Evolutionary conservation across 2,797 vertebrate species (phyloP), one percentile per base, ranked within the genome.

Genomic region (Xyrichtys novacula): DNA sequence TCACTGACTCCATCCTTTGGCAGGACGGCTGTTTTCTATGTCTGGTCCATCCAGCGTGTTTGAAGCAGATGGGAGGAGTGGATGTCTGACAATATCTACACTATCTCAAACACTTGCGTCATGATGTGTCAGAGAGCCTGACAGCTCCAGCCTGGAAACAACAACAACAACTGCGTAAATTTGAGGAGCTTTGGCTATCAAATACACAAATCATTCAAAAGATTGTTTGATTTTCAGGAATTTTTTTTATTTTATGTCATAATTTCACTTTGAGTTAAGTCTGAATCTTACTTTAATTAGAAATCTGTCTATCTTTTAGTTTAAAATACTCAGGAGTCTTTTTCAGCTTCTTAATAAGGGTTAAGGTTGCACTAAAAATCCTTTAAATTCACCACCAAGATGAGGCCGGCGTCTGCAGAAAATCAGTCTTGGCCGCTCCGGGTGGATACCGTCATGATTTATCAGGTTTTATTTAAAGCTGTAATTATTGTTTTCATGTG

Each of bases 1-100:
- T 85, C 81, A 59, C 72, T 48, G 76, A 79, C 85, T 88, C 74
- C 68, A 31, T 80, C 44, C 78, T 74, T 73, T 85, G 85, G 67
- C 83, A 12, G 31, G 58, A 55, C n/a, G n/a, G n/a, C n/a, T 17
- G 10, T 0, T 23, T 72, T 56, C 31, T 29, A 25, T 49, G 76
- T 80, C 86, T 83, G 66, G 57, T 82, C 65, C 34, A 49, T 7
- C 15, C 54, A 72, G 69, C 81, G 76, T 74, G 84, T 68, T 87
- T 72, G 76, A 77, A 77, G 71, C 76, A 85, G 78, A 86, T 81
- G 79, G 68, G 22, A 76, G 60, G 47, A 66, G 70, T 14, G 74
- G 74, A 72, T 10, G 34, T 59, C 40, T 12, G 52, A 66, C 61
- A 36, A 62, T 59, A 54, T 82, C 71, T 80, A 71, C 85, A 73